Evolutionary conservation across 2,888 invertebrate species (phyloP), one percentile per base, ranked within the genome.

Genomic region (Chrysolina haemoptera): DNA sequence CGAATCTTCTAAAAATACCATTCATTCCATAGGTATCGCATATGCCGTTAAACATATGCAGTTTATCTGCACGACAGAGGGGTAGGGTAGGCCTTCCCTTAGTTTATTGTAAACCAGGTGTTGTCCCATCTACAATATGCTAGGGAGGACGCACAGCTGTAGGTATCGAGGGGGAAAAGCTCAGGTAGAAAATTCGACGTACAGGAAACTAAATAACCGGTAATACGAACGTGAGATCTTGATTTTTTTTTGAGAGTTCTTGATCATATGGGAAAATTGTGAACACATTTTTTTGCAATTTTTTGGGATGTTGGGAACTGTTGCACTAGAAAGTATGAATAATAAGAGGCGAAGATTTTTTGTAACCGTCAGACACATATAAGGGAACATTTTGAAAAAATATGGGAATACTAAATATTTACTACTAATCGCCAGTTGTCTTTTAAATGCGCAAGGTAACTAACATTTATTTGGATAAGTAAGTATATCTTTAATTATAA

Each of bases 41-140:
- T 41, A 71, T 67, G 71, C 41, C 62, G 35, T 62, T 59, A 20
- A 63, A 68, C 68, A 73, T 73, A 48, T 73, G 73, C 73, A 41
- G 27, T 69, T 68, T 69, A 73, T 73, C 68, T 73, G 73, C 68
- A 27, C 40, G 68, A 50, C 63, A 46, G 64, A 35, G 68, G 53
- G 68, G 78, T 64, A 64, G 64, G 63, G 63, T 16, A 41, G 63
- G 62, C 41, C 62, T 27, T 48, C 43, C 18, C 62, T 64, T 70
- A 68, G 66, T 20, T 48, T 65, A 46, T 48, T 65, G 48, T 46
- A 40, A 68, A 69, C 79, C 80, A 81, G 79, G 81, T 81, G 79
- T 65, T 70, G 50, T 50, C 50, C 64, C 80, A 82, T 82, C 80
- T 81, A 81, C 83, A 84, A 80, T 82, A 82, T 82, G 83, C 79